Evolutionary conservation across 2,888 invertebrate genomes (phyloP), one percentile per base, ranked within the genome.

Genomic region (Aporophyla nigra): DNA sequence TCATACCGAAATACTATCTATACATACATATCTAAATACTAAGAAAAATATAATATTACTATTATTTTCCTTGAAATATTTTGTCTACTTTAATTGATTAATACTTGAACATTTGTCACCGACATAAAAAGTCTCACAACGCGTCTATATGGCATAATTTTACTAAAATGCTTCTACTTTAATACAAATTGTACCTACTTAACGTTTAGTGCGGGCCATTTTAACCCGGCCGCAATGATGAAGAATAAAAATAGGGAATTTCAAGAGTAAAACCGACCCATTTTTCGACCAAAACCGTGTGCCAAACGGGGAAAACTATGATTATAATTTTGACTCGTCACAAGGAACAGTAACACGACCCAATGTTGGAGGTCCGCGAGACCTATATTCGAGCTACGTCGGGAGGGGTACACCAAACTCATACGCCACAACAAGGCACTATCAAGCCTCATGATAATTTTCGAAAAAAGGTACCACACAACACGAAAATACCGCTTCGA

Each of bases 401-500:
- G 83, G 88, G 89, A 88, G 93, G 92, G 92, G 89, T 89, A 88
- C 91, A 90, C 87, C 91, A 87, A 90, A 89, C 91, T 90, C 91
- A 91, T 90, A 88, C 93, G 92, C 92, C 92, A 89, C 89, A 85
- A 90, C 92, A 96, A 96, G 96, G 96, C 96, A 96, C 96, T 94
- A 93, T 90, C 89, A 91, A 93, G 95, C 95, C 95, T 93, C 93
- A 91, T 90, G 88, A 90, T 89, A 91, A 90, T 91, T 91, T 92
- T 92, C 89, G 89, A 91, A 93, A 93, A 92, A 94, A 92, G 90
- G 90, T 89, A 85, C 90, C 89, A 92, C 93, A 95, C 95, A 93
- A 95, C 94, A 95, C 94, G 92, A 94, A 95, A 94, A 95, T 93
- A 93, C 90, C 89, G 87, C 92, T 92, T 94, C 94, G 93, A 94